These are phyloP conservation scores for Tyrannus savana DNA, from an alignment of 2,113 vertebrate species.

Conservation along the genomic window DNA sequence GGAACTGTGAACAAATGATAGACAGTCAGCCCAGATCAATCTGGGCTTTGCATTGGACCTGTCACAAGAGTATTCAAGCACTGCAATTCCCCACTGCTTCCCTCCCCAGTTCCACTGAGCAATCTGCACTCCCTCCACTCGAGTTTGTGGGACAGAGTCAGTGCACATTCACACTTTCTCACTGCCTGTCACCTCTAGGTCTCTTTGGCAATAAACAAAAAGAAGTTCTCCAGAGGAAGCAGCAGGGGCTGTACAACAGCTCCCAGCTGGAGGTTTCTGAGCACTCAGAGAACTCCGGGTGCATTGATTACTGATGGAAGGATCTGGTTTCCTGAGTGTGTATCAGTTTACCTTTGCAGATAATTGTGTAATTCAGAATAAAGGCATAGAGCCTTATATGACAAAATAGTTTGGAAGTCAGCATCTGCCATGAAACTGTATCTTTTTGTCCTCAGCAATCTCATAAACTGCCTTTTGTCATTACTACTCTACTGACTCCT, in stretches of 20 bases:
- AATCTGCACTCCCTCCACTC: background rate
- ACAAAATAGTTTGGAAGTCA: background rate
- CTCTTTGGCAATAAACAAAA: background rate
- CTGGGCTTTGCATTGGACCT: rapidly evolving
- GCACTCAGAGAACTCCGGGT: background rate
- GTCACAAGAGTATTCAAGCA: background rate
- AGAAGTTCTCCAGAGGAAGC: background rate
- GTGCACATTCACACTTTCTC: too few relatives aligned
- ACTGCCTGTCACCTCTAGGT: rapidly evolving
- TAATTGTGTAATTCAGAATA: background rate
- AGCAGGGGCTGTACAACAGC: background rate
- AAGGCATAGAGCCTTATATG: background rate
- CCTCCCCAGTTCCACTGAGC: background rate
- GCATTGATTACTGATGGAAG: background rate
- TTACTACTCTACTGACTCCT: background rate
- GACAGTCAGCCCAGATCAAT: background rate
- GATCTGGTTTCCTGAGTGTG: background rate
- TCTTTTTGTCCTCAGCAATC: background rate
- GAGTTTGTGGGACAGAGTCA: background rate
- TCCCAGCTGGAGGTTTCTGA: background rate
- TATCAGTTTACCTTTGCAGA: background rate
- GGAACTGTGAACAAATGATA: background rate
- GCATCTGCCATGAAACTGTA: background rate
- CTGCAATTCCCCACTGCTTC: background rate
- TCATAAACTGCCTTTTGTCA: background rate